Percentiles rank a stretch among this genome's conserved stretches.
Conservation (phyloP, 2,888 invertebrate species). For the Dasysyrphus tricinctus region DNA sequence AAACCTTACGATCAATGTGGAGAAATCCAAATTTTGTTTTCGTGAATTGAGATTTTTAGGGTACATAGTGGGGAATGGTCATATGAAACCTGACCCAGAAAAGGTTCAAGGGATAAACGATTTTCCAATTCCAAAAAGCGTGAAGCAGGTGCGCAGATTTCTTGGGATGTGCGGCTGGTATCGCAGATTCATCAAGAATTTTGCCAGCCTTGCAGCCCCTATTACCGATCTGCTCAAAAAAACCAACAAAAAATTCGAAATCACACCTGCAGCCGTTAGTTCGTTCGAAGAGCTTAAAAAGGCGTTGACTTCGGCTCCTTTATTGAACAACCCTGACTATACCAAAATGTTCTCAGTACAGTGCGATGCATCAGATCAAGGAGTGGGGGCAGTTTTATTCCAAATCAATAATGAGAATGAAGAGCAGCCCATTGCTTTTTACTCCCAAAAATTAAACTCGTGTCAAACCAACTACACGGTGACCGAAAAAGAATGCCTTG, state of each 20-base stretch:
- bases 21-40: slow-evolving; percentile 56
- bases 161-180: slow-evolving; percentile 74
- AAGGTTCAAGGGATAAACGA: slow-evolving; percentile 40
- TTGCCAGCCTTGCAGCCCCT: too few species aligned
- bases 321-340: slow-evolving; percentile 19
- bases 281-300: slow-evolving; percentile 41
- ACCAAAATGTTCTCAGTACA: too few species aligned
- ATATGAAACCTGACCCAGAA: slow-evolving; percentile 44
- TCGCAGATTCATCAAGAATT: too few species aligned
- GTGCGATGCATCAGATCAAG: too few species aligned
- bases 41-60: slow-evolving; percentile 43
- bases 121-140: slow-evolving; percentile 36
- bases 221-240: too few species aligned
- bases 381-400: slow-evolving; percentile 49
- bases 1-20: slow-evolving; percentile 56
- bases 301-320: slow-evolving; percentile 34
- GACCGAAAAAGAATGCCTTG: slow-evolving; percentile 15
- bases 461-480: slow-evolving; percentile 54
- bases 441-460: slow-evolving; percentile 50
- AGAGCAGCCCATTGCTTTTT: slow-evolving; percentile 53
- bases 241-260: too few species aligned
- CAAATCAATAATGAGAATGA: slow-evolving; percentile 35
- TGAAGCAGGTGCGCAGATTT: slow-evolving; percentile 75
- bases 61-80: slow-evolving; percentile 50
- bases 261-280: slow-evolving; percentile 7